Base-by-base conservation (phyloP, 92 coral and sea anemone species). In the Parazoanthus darwini region DNA sequence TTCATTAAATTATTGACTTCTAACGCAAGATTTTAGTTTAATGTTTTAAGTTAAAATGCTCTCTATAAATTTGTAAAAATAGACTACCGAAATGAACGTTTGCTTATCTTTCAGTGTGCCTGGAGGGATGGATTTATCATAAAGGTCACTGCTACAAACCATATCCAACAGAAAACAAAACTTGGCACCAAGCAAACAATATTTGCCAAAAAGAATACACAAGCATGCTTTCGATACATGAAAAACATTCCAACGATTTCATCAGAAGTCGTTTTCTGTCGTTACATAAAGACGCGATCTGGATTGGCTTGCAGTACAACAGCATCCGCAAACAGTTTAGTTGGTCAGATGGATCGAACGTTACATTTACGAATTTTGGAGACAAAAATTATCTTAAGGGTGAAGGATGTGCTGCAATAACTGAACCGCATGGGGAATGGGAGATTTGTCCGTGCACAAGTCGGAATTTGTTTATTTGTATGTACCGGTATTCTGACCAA, bases 321-420 rank as follows among this genome's bases (percentile, higher is more conserved):
- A 78, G 20, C 29, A 43, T 6, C 58, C 39, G 59, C 14, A 78
- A 44, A 7, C 58, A 42, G 5, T 29, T 78, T 20, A 46, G 48
- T 18, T 78, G 81, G 81, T 42, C 81, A 42, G 63, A 78, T 46
- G 81, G 81, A 1, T 18, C 81, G 13, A 78, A 44, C 6, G 81
- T 23, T 22, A 18, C 58, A 20, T 78, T 42, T 26, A 43, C 2
- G 39, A 78, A 78, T 51, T 78, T 78, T 44, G 81, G 81, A 78
- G 51, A 78, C 46, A 18, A 1, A 14, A 26, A 6, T 78, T 10
- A 0, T 11, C 8, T 14, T 20, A 20, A 22, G 48, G 46, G 35
- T 22, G 29, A 14, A 16, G 56, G 56, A 6, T 78, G 81, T 22
- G 59, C 26, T 20, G 58, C 26, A 39, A 78, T 78, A 51, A 51